These are phyloP conservation scores for Bergia sp. DNA, from an alignment of 92 coral and sea anemone species.

Conservation along the genomic window DNA sequence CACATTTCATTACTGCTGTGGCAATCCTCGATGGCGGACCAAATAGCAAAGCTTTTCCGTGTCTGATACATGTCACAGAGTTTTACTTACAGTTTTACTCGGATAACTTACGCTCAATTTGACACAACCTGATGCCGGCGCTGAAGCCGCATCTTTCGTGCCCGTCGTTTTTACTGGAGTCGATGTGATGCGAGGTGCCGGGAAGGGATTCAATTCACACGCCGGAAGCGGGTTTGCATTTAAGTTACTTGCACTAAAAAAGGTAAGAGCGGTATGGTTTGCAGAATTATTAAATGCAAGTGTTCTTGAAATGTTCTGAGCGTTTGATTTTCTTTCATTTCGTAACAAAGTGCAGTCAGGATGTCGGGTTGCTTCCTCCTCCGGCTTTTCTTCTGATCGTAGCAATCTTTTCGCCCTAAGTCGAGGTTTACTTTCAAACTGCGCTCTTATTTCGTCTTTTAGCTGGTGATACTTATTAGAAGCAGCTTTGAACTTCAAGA, in stretches of 20 bases:
- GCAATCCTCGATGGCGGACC: conserved; percentile 45
- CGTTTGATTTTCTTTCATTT: neutral
- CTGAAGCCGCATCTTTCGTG: conserved; percentile 36
- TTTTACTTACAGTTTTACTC: conserved; percentile 42
- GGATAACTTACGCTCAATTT: conserved; percentile 36
- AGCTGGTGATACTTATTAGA: conserved; percentile 30
- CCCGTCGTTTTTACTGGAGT: conserved; percentile 13
- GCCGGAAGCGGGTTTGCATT: conserved; percentile 6
- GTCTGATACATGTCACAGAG: conserved; percentile 35
- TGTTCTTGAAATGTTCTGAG: conserved; percentile 3
- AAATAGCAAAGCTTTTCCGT: conserved; percentile 34
- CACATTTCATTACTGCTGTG: conserved; percentile 46
- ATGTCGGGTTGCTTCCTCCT: neutral
- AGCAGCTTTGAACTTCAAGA: conserved; percentile 45
- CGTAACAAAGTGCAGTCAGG: too few relatives aligned
- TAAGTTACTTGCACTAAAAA: neutral
- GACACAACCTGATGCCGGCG: neutral
- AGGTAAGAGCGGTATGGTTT: neutral
- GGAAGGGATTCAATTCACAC: neutral
- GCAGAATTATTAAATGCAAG: neutral
- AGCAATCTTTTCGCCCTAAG: neutral
- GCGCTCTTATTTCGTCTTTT: conserved; percentile 12
- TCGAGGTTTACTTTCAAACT: conserved; percentile 19
- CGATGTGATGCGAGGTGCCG: conserved; percentile 27
- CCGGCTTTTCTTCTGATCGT: conserved; percentile 4